Conservation (phyloP, 2,113 vertebrate genomes). For the Nothobranchius furzeri region DNA sequence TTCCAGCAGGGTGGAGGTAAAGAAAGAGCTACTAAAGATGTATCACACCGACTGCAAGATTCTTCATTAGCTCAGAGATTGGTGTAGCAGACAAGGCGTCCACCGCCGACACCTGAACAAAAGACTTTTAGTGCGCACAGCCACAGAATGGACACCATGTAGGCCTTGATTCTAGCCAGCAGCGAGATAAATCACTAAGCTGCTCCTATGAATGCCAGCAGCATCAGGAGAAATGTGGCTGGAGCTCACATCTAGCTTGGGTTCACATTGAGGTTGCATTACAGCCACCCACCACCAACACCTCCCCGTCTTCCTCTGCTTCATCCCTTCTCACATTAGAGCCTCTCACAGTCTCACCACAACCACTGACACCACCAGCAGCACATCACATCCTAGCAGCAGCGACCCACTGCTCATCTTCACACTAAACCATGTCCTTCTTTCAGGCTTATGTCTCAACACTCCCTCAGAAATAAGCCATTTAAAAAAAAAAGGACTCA, state of each 20-base stretch:
- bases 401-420: conserved; percentile 74
- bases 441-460: conserved; percentile 76
- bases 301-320: conserved; percentile 40
- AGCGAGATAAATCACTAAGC: conserved; percentile 52
- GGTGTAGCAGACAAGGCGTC: conserved; percentile 39
- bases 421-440: conserved; percentile 79
- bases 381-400: conserved; percentile 65
- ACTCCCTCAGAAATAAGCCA: conserved; percentile 77
- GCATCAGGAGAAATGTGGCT: conserved; percentile 56
- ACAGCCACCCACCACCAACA: conserved; percentile 50
- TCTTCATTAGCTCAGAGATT: conserved; percentile 39
- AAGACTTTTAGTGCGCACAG: conserved; percentile 24
- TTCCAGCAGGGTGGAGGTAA: conserved; percentile 26
- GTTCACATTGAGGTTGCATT: conserved; percentile 72
- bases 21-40: conserved; percentile 15
- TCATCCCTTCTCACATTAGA: conserved; percentile 76
- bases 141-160: conserved; percentile 46
- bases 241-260: conserved; percentile 65
- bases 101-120: conserved; percentile 42
- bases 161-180: conserved; percentile 34
- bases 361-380: conserved; percentile 62
- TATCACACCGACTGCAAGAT: conserved; percentile 10
- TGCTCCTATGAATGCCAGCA: conserved; percentile 58
- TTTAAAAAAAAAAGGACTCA: conserved; percentile 75
- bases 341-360: conserved; percentile 66